Evolutionary conservation across 2,888 invertebrate species (phyloP).

Genomic region (Sminthurinus aureus): DNA sequence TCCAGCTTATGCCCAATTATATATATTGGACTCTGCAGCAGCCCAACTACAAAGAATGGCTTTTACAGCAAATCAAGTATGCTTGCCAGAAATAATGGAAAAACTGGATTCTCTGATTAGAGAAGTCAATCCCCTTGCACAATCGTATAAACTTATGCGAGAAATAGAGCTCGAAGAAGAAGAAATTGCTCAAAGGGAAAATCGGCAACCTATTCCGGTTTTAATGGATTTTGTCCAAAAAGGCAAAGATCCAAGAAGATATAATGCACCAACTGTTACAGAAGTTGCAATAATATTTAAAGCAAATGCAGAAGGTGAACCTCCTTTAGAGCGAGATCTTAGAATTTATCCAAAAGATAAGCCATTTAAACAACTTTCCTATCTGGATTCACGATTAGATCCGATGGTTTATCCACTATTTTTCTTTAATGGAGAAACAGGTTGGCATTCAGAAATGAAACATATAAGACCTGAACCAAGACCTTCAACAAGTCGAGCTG

Average conservation of each 20-base stretch:
- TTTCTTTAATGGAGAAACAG: slow-evolving; percentile 51
- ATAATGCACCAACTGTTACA: slow-evolving; percentile 48
- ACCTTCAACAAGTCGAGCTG: no score
- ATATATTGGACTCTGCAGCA: not conserved
- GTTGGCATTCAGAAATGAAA: slow-evolving; percentile 38
- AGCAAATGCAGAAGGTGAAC: slow-evolving; percentile 48
- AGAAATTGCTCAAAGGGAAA: not conserved
- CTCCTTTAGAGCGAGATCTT: slow-evolving; percentile 53
- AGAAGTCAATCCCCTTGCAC: not conserved
- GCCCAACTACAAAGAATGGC: not conserved
- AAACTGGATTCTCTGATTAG: not conserved
- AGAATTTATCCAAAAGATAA: slow-evolving; percentile 33
- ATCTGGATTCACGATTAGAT: slow-evolving; percentile 47
- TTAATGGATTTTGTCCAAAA: not conserved
- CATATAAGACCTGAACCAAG: not conserved
- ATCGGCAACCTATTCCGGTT: not conserved
- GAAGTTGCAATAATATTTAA: slow-evolving; percentile 54
- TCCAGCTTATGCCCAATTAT: slow-evolving; percentile 10
- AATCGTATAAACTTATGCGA: slow-evolving; percentile 53
- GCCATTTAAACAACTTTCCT: not conserved
- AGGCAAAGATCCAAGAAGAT: slow-evolving; percentile 31
- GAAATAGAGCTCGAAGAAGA: slow-evolving; percentile 25
- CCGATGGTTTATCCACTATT: slow-evolving; percentile 56
- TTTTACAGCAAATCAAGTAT: not conserved
- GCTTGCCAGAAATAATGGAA: not conserved